Evolutionary conservation across 2,888 invertebrate genomes (phyloP), one percentile per base, ranked within the genome.

Genomic region (Mellilla xanthometata): DNA sequence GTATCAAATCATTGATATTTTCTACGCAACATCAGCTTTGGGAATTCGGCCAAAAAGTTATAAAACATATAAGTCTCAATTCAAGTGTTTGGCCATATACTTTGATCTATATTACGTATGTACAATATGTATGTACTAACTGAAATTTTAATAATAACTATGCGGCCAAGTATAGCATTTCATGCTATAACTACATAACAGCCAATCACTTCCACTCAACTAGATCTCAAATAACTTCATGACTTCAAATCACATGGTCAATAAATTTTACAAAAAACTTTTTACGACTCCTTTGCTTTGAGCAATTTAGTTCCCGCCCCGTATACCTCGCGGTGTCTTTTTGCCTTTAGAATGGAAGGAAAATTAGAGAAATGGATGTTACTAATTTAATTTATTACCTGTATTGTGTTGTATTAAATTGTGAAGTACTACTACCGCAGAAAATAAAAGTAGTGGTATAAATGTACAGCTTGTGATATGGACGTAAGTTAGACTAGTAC

Each of bases 361-460:
- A 24, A 68, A 26, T 31, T 27, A 15, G 33, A 22, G n/a, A 33
- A 26, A 23, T 10, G 23, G 12, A 42, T 31, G 76, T 68, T 68
- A 72, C 77, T 79, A 84, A 86, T 85, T 86, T 87, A 81, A 87
- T 88, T 88, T 87, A 87, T 87, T 86, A 78, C 68, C 35, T 64
- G 72, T 76, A 81, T 86, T 83, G 79, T 70, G 62, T 72, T 60
- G 58, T 68, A 76, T 79, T 74, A 77, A 75, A 81, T 81, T 81
- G 81, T 76, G 73, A 76, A 74, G 77, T 76, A 5, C 8, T 24
- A 66, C 71, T 67, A 61, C 59, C 52, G 50, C 42, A 35, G 30
- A 31, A 52, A 8, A 33, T 39, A 8, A 33, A 36, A 39, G 28
- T 44, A 12, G 3, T 19, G 15, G 15, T 19, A 19, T 19, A 6